Evolutionary conservation across 2,797 vertebrate species (phyloP).

Genomic region (Scolopax rusticola): DNA sequence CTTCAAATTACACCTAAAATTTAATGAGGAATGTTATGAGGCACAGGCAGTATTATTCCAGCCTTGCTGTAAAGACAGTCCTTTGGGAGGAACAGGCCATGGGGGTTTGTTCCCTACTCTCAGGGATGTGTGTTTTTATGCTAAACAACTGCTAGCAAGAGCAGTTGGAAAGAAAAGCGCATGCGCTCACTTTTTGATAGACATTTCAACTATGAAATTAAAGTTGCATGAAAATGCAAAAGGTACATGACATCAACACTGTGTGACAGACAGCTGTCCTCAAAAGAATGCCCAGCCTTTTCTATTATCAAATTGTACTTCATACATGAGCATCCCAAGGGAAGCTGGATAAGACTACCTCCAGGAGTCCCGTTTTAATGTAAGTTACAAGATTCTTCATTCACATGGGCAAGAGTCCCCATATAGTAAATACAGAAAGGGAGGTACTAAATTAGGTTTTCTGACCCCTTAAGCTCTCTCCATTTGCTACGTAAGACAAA

Average conservation of each 20-base stretch:
- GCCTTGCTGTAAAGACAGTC: background rate
- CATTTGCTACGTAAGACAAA: background rate
- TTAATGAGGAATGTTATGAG: background rate
- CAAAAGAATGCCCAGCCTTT: background rate
- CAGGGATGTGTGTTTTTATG: background rate
- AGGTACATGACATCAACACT: background rate
- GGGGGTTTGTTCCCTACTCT: background rate
- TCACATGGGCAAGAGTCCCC: background rate
- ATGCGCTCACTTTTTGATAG: background rate
- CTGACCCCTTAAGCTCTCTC: background rate
- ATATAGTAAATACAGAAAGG: background rate
- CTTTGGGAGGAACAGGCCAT: background rate
- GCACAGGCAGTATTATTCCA: background rate
- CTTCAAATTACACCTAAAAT: background rate
- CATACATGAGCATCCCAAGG: rapidly evolving
- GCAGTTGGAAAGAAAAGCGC: background rate
- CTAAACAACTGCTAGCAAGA: background rate
- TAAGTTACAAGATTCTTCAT: background rate
- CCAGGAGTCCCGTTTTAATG: background rate
- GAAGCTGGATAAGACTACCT: background rate
- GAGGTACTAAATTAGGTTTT: background rate
- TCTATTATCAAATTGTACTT: background rate
- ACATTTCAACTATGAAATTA: background rate
- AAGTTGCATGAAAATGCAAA: background rate
- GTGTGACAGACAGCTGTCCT: background rate